Base-by-base conservation (phyloP, 2,888 invertebrate species). In the Nomada fucata region DNA sequence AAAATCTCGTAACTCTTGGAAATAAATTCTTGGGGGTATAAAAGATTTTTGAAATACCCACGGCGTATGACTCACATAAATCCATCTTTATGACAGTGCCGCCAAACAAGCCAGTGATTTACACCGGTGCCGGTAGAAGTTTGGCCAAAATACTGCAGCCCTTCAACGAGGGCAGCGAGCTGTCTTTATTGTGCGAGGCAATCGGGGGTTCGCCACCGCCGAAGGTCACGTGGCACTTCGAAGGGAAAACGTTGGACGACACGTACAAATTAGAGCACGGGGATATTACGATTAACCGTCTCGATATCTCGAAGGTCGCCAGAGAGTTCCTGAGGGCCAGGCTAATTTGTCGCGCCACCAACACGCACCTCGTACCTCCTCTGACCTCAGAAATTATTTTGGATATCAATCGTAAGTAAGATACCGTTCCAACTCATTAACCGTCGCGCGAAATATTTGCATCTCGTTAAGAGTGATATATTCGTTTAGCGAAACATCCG, bases 321-420 rank as follows among this genome's bases (percentile, higher is more conserved):
- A 95, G 98, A 83, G 95, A 95, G 64, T 96, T 97, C 88, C 95
- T 97, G 69, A 97, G 97, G 92, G 97, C 97, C 36, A 97, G 97
- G 15, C 97, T 97, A 94, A 97, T 97, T 92, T 98, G 98, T 92
- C 96, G 97, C 92, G 97, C 98, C 5, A 97, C 96, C 75, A 98
- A 98, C 93, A 98, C 97, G 42, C 97, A 97, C 93, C 95, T 98
- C 78, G 96, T 97, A 92, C 96, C 96, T 91, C 97, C 97, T 2
- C 63, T 86, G 23, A 80, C 74, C 3, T 81, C 91, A 18, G 91
- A 92, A 74, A 89, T 93, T 50, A 82, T 91, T 71, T 70, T 93
- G 73, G 90, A 93, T 59, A 89, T 93, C 44, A 92, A 92, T 83
- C 73, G 93, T 93, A 79, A 92, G 93, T 92, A 81, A 13, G 13